Percentiles rank a stretch among this genome's conserved stretches.
These are phyloP conservation scores for Netelia melanura DNA, from an alignment of 2,888 invertebrate species.

Conservation along the genomic window DNA sequence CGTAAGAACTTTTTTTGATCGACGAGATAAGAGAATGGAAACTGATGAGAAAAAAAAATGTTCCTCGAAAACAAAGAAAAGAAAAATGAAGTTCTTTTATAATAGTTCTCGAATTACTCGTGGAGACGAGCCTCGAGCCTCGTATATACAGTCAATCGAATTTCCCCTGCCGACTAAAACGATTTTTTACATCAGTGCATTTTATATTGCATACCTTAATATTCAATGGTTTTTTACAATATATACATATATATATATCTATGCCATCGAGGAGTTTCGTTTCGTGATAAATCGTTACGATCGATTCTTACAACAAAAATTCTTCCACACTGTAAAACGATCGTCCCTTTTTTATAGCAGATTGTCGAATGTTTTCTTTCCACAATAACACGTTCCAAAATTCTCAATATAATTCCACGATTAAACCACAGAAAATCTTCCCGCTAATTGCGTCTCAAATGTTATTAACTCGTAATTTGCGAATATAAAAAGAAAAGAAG, in stretches of 20 bases:
- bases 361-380: constrained; percentile 38
- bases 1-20: constrained; percentile 1
- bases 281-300: constrained; percentile 38
- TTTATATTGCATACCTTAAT: constrained; percentile 51
- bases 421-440: background rate
- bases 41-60: constrained; percentile 53
- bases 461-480: constrained; percentile 5
- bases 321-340: constrained; percentile 47
- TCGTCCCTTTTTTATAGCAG: constrained; percentile 11
- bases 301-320: constrained; percentile 25
- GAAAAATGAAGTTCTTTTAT: constrained; percentile 38
- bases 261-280: constrained; percentile 50
- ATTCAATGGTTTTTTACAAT: constrained; percentile 30
- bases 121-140: constrained; percentile 3
- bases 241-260: constrained; percentile 5
- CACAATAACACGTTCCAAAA: constrained; percentile 33
- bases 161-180: constrained; percentile 26
- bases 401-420: background rate
- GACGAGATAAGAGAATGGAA: constrained; percentile 54
- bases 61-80: constrained; percentile 48
- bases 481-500: too few species aligned
- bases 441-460: background rate
- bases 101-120: constrained; percentile 26
- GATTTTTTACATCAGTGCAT: constrained; percentile 61
- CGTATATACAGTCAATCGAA: constrained; percentile 17